Evolutionary conservation across 2,888 invertebrate species (phyloP).

Genomic region (Aradus depressus): DNA sequence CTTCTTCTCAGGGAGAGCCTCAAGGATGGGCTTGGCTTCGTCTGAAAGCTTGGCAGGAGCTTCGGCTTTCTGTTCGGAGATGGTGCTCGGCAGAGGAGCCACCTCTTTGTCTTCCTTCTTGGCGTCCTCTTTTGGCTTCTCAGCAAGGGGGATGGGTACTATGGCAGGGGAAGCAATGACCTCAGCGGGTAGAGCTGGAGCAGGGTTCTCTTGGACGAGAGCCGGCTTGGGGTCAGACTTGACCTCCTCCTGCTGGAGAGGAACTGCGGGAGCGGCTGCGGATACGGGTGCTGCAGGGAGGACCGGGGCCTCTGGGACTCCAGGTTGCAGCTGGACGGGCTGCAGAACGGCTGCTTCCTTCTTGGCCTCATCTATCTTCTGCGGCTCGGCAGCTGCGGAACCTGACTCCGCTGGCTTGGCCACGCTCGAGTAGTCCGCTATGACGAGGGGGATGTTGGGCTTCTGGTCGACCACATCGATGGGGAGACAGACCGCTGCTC

Average conservation of each 20-base stretch:
- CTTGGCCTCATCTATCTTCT: slow-evolving; percentile 2
- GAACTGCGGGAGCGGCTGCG: too few species aligned
- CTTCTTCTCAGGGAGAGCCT: slow-evolving; percentile 29
- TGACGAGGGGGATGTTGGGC: slow-evolving; percentile 36
- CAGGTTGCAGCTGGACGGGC: slow-evolving; percentile 13
- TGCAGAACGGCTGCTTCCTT: slow-evolving; percentile 34
- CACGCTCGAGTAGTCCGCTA: slow-evolving; percentile 38
- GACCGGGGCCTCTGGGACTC: too few species aligned
- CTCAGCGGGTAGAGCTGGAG: slow-evolving; percentile 16
- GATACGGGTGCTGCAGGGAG: too few species aligned
- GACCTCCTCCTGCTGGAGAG: slow-evolving; percentile 32
- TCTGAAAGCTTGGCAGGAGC: slow-evolving; percentile 34
- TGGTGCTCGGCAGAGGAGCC: slow-evolving; percentile 13
- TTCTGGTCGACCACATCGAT: slow-evolving; percentile 27
- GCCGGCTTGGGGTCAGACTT: slow-evolving; percentile 32
- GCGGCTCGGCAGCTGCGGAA: slow-evolving; percentile 13
- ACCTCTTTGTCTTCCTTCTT: slow-evolving; percentile 23
- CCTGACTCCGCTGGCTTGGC: slow-evolving; percentile 21
- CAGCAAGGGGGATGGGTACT: too few species aligned
- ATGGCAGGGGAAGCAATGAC: slow-evolving; percentile 21
- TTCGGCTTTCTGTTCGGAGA: slow-evolving; percentile 33
- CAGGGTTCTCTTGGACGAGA: slow-evolving; percentile 9
- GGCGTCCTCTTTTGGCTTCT: slow-evolving; percentile 15
- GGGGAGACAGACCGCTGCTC: slow-evolving; percentile 21
- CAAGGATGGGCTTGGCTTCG: slow-evolving; percentile 21